These are phyloP conservation scores for Ctena decussata DNA, from an alignment of 2,888 invertebrate species.

Conservation along the genomic window DNA sequence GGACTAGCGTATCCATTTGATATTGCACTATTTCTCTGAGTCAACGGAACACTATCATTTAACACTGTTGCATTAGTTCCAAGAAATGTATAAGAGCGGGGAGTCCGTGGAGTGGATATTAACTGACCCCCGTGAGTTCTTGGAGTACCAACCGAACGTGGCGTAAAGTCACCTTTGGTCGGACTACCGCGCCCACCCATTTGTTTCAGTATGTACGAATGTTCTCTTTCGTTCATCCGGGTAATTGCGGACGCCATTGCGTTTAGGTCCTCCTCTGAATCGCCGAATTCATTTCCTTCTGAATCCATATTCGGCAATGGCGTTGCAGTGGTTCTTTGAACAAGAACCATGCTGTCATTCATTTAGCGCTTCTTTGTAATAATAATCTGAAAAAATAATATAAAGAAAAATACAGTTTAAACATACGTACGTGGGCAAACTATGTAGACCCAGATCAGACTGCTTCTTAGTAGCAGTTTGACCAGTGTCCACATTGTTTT, in stretches of 20 bases:
- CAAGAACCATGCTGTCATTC: neutral
- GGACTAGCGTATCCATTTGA: slow-evolving; percentile 53
- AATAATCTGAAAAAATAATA: too few species aligned
- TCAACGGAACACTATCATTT: slow-evolving; percentile 50
- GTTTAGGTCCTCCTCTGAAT: neutral
- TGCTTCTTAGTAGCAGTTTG: too few species aligned
- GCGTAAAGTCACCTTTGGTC: neutral
- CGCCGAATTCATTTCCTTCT: neutral
- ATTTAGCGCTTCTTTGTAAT: neutral
- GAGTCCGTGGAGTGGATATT: neutral
- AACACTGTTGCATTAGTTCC: slow-evolving; percentile 27
- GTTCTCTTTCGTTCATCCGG: slow-evolving; percentile 20
- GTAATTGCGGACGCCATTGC: neutral
- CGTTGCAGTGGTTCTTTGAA: neutral
- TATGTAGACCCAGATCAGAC: too few species aligned
- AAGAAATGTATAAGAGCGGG: neutral
- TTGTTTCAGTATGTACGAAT: neutral
- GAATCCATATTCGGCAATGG: neutral
- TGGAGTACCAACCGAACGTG: slow-evolving; percentile 28
- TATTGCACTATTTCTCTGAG: slow-evolving; percentile 61
- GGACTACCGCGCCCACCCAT: neutral
- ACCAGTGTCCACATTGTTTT: too few species aligned
- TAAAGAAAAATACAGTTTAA: too few species aligned
- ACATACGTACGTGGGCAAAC: too few species aligned
- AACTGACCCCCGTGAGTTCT: slow-evolving; percentile 20